Conservation (phyloP, 2,888 invertebrate species). For the Acanthosepion esculentum region DNA sequence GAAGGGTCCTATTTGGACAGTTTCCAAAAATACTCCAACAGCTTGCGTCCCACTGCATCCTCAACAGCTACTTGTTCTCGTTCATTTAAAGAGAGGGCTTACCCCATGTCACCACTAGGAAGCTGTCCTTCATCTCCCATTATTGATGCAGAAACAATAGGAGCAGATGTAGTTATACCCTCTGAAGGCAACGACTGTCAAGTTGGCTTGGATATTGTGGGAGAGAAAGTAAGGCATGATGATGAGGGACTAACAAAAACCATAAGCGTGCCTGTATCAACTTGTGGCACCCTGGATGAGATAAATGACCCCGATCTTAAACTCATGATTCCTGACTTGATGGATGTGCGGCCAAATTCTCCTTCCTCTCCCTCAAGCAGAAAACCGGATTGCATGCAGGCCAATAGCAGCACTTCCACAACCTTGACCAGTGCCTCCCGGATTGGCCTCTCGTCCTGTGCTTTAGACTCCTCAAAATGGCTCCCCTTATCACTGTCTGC, state of each 20-base stretch:
- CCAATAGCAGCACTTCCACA: not conserved
- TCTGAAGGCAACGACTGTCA: not conserved
- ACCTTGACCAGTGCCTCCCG: not conserved
- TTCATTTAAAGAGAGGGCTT: not conserved
- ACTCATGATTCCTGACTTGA: slow-evolving; percentile 25
- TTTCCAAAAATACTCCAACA: not conserved
- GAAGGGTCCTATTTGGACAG: not conserved
- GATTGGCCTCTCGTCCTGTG: not conserved
- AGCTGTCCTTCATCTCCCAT: not conserved
- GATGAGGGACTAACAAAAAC: not conserved
- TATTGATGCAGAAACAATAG: slow-evolving; percentile 34
- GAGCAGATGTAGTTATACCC: slow-evolving; percentile 35
- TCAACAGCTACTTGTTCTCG: not conserved
- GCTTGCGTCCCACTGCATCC: not conserved
- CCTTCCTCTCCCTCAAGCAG: not conserved
- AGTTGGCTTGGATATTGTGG: not conserved
- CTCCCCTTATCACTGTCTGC: not conserved
- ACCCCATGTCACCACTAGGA: not conserved
- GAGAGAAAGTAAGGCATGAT: not conserved
- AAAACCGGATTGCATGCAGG: not conserved
- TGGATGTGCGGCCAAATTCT: not conserved
- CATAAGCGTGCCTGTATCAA: slow-evolving; percentile 44
- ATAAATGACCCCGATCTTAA: slow-evolving; percentile 43
- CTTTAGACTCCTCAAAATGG: not conserved
- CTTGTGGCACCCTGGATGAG: slow-evolving; percentile 3